Percentiles rank a stretch among this genome's conserved stretches.
Evolutionary conservation across 2,113 vertebrate species (phyloP).

Genomic region (Probosciger aterrimus): DNA sequence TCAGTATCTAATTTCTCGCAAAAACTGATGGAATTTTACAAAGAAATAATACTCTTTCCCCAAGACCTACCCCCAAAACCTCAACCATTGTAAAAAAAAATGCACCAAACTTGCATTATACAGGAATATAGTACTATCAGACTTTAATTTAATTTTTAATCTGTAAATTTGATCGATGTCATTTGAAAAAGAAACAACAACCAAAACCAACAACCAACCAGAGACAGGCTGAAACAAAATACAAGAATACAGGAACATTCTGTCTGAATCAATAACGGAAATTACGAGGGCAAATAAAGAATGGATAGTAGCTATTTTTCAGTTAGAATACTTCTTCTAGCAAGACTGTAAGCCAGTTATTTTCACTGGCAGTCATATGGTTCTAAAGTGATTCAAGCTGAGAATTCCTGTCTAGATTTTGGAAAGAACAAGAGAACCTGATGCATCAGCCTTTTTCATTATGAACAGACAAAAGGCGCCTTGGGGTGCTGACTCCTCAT

Average conservation of each 20-base stretch:
- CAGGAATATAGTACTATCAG: neutral
- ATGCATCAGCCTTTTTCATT: neutral
- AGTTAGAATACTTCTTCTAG: neutral
- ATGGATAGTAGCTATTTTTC: neutral
- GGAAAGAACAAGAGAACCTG: neutral
- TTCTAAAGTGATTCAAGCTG: neutral
- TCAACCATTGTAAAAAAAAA: neutral
- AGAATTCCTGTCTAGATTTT: neutral
- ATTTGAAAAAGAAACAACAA: neutral
- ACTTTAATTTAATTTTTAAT: neutral
- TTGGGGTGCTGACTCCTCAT: neutral
- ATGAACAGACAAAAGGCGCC: neutral
- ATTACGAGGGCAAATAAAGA: neutral
- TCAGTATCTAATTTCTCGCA: neutral
- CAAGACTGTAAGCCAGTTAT: neutral
- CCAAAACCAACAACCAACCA: neutral
- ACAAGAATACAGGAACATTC: conserved; percentile 19
- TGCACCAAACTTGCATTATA: neutral
- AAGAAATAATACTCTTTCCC: neutral
- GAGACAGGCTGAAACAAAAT: conserved; percentile 22
- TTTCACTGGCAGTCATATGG: neutral
- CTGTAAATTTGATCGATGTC: neutral
- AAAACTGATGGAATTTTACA: neutral
- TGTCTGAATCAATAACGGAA: conserved; percentile 3
- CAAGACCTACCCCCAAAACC: neutral